Base-by-base conservation (phyloP, 2,888 invertebrate species). In the Polylopha cassiicola region DNA sequence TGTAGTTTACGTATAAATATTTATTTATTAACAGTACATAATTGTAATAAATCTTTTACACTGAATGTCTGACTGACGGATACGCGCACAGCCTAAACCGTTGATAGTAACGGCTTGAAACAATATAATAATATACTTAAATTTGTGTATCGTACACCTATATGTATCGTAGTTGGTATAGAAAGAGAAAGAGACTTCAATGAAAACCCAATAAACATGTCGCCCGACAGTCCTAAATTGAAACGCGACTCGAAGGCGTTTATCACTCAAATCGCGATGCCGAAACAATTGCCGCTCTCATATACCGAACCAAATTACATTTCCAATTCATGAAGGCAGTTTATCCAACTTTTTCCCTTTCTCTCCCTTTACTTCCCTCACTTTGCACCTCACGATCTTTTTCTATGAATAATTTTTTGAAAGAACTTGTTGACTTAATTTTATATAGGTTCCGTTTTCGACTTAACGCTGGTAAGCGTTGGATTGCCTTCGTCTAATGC, bases 401-500 rank as follows among this genome's bases (percentile, higher is more conserved):
- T 46, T 44, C 50, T 46, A 50, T 50, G 50, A 50, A 50, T 50
- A 50, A 50, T 48, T 50, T 48, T 41, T 30, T 39, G 39, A 38
- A 33, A 36, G 36, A 43, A 50, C 46, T 47, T 50, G 48, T 48
- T 50, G 50, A 50, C 50, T 50, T 50, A 50, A 50, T 50, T 50
- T 48, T 48, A 48, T 50, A 47, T 50, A 39, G 50, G 50, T 34
- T 42, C 37, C 30, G 30, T 34, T 36, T 41, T 41, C n/a, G n/a
- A n/a, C n/a, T n/a, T n/a, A n/a, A n/a, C n/a, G n/a, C n/a, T n/a
- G n/a, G n/a, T n/a, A n/a, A n/a, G n/a, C n/a, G n/a, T n/a, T n/a
- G n/a, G n/a, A n/a, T n/a, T n/a, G n/a, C n/a, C n/a, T n/a, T n/a
- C n/a, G n/a, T n/a, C n/a, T n/a, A n/a, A n/a, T n/a, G n/a, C n/a